Conservation (phyloP, 2,113 vertebrate genomes). For the Engystomops pustulosus region DNA sequence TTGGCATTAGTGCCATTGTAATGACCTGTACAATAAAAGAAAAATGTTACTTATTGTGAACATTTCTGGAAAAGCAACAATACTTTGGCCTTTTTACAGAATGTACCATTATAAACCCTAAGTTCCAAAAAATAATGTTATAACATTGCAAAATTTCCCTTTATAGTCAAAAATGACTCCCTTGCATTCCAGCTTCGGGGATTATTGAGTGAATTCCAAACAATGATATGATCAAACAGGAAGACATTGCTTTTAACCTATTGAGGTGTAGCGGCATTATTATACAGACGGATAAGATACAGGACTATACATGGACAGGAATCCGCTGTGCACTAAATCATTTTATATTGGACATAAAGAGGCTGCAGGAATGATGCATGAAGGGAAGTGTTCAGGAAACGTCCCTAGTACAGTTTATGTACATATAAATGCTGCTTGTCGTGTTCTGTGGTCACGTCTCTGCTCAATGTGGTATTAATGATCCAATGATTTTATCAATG, state of each 20-base stretch:
- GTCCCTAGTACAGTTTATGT: not conserved
- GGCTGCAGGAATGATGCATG: not conserved
- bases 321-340: not conserved
- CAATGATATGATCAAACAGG: not conserved
- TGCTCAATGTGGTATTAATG: not conserved
- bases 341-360: not conserved
- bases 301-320: not conserved
- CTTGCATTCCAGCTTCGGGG: not conserved
- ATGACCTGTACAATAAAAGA: no score
- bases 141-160: not conserved
- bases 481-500: no score
- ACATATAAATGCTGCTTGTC: not conserved
- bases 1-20: no score
- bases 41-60: no score
- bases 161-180: not conserved
- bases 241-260: not conserved
- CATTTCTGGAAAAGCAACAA: no score
- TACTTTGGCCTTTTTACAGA: no score
- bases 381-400: not conserved
- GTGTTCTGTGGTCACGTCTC: not conserved
- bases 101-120: not conserved
- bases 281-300: no score
- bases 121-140: not conserved
- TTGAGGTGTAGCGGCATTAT: not conserved
- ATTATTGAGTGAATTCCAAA: slow-evolving; percentile 15